A percentile compares a stretch with the other conserved stretches of the same genome.
Conservation (phyloP, 2,797 vertebrate genomes). For the Micropoecilia bifurca region DNA sequence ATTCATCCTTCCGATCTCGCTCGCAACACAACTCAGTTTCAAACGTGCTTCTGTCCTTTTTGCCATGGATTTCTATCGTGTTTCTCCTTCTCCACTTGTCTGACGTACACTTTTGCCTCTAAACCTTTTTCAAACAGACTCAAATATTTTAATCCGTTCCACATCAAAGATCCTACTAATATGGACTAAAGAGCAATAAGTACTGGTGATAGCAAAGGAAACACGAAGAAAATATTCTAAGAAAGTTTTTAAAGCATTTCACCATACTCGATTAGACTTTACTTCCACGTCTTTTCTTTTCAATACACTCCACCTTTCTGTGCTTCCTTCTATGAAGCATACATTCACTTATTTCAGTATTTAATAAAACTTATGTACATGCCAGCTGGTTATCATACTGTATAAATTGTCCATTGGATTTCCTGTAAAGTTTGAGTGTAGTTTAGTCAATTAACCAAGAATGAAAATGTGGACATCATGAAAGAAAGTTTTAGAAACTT, state of each 20-base stretch:
- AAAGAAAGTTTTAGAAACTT: not conserved
- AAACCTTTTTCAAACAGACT: constrained; percentile 34
- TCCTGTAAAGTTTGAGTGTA: constrained; percentile 37
- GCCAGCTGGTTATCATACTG: constrained; percentile 70
- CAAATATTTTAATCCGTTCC: constrained; percentile 24
- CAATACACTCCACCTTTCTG: constrained; percentile 20
- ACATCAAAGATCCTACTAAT: constrained; percentile 13
- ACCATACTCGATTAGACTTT: constrained; percentile 50
- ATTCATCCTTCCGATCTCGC: constrained; percentile 31
- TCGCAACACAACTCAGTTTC: constrained; percentile 32
- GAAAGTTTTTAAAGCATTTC: constrained; percentile 19
- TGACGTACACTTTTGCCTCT: constrained; percentile 25
- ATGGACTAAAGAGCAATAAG: constrained; percentile 14
- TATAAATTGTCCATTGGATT: constrained; percentile 46
- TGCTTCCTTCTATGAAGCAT: constrained; percentile 48
- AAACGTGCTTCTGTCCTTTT: constrained; percentile 53
- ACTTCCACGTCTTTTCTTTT: constrained; percentile 17
- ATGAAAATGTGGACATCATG: not conserved
- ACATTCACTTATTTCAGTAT: constrained; percentile 67
- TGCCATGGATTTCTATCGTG: constrained; percentile 2
- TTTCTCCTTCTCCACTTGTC: constrained; percentile 26
- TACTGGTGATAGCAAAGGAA: constrained; percentile 16
- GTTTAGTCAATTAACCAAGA: constrained; percentile 23
- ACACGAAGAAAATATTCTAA: constrained; percentile 1
- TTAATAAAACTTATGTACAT: constrained; percentile 60